Base-by-base conservation (phyloP, 2,888 invertebrate genomes). In the Pharmacophagus antenor region DNA sequence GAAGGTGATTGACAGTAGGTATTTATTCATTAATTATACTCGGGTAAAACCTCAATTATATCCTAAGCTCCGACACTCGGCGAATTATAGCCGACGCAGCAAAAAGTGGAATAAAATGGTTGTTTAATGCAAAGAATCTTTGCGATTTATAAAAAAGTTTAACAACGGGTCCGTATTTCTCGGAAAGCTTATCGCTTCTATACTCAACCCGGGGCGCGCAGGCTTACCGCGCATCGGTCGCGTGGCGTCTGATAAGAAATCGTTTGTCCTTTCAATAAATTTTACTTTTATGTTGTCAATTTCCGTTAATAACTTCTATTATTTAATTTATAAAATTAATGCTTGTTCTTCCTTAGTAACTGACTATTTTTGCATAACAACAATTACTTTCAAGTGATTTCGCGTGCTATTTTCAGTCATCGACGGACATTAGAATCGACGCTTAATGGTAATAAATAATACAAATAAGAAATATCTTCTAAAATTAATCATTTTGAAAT, bases 61-160 rank as follows among this genome's bases (percentile, higher is more conserved):
- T 60, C 55, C 55, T 51, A 60, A 60, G 44, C 22, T 27, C 44
- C 15, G 54, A 41, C 44, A 31, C 42, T 49, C 20, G 17, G 58
- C 42, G 47, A 21, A 56, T 60, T 56, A 60, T 60, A 60, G 51
- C 20, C 31, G 31, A 5, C 46, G 49, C 21, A 44, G 51, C 60
- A 60, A 56, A 60, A 55, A 55, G 60, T 41, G 6, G 60, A 60
- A 60, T 51, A 23, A 49, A 56, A 60, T 51, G 20, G 46, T 60
- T 60, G 55, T 56, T 60, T 56, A 56, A 60, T 60, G 55, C 42
- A 42, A 55, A 46, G 60, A 60, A 60, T 60, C 60, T 37, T 60
- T 23, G 60, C 55, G 51, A 60, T 60, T 60, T 51, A 56, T 56
- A 61, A 56, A 52, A n/a, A 61, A 61, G 56, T 56, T 56, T 56